Conservation (phyloP, 2,113 vertebrate species). For the Nannospalax galili region DNA sequence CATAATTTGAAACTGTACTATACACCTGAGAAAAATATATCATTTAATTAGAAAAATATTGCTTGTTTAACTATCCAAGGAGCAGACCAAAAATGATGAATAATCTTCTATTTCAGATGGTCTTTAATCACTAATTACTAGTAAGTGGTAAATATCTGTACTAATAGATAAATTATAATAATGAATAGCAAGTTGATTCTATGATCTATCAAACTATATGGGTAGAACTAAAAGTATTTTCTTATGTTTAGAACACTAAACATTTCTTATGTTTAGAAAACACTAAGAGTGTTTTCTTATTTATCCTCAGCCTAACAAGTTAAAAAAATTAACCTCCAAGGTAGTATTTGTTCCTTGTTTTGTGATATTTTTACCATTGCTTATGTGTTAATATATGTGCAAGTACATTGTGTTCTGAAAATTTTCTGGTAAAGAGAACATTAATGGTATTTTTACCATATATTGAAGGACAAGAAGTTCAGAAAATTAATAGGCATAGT, state of each 20-base stretch:
- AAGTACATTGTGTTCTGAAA: not conserved
- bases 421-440: not conserved
- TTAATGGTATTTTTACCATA: not conserved
- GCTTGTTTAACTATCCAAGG: slow-evolving; percentile 7
- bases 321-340: not conserved
- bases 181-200: not conserved
- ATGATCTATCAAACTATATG: not conserved
- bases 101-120: slow-evolving; percentile 1
- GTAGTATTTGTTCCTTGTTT: not conserved
- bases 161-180: not conserved
- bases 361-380: not conserved
- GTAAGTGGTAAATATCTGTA: not conserved
- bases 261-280: slow-evolving; percentile 1
- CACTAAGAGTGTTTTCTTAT: too few species aligned
- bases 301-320: not conserved
- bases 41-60: not conserved
- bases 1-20: not conserved
- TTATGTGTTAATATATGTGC: not conserved
- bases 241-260: slow-evolving; percentile 9
- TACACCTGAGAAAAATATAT: not conserved
- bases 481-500: not conserved
- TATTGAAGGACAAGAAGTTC: not conserved
- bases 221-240: not conserved
- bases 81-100: not conserved
- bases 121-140: not conserved